phyloP scores from a whole-genome alignment of 2,888 invertebrate species.

The Nemoura dubitans region DNA sequence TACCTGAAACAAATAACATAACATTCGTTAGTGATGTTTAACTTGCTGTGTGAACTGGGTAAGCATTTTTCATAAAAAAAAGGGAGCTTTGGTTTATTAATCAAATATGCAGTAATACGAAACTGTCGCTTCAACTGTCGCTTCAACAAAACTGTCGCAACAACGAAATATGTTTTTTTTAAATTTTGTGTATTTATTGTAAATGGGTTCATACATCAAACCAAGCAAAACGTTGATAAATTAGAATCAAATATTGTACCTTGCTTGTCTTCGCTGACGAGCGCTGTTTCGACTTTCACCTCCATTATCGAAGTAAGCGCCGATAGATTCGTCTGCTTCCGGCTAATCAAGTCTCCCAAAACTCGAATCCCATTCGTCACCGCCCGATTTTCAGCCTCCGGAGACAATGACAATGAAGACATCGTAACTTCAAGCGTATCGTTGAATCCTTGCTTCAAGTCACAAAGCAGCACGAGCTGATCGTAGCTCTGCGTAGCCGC shows the following conservation, averaged over 20 bases:
- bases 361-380: constrained; percentile 68
- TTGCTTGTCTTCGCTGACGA: constrained; percentile 66
- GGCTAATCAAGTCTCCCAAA: constrained; percentile 71
- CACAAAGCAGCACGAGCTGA: constrained; percentile 82
- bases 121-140: no score
- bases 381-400: constrained; percentile 59
- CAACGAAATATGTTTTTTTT: no score
- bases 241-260: constrained; percentile 59
- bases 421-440: constrained; percentile 87
- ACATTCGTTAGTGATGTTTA: background rate
- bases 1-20: constrained; percentile 49
- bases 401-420: constrained; percentile 56
- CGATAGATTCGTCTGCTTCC: constrained; percentile 68
- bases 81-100: no score
- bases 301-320: constrained; percentile 77
- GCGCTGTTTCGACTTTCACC: constrained; percentile 78
- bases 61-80: no score
- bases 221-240: no score
- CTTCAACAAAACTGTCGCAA: no score
- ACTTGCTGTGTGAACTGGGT: background rate
- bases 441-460: constrained; percentile 79
- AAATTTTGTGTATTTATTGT: no score
- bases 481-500: constrained; percentile 68
- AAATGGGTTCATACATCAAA: no score
- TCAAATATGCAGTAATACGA: no score